These are phyloP conservation scores for Psephotus haematonotus DNA, from an alignment of 2,113 vertebrate species.

Conservation along the genomic window DNA sequence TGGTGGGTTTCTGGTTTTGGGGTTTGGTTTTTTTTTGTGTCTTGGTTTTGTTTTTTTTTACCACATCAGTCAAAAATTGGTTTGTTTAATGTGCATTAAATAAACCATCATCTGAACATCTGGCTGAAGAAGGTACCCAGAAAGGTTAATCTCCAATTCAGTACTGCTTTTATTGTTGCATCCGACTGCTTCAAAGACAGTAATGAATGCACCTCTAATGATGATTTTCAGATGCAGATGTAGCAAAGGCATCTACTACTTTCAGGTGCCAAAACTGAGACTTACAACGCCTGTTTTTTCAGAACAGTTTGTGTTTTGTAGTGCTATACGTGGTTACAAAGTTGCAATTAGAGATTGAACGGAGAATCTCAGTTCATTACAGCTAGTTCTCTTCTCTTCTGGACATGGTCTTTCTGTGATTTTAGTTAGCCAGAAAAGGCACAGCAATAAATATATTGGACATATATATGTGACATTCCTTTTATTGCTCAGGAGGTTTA, in stretches of 20 bases:
- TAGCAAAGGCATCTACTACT: background rate
- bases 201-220: background rate
- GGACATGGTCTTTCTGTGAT: background rate
- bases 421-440: background rate
- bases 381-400: background rate
- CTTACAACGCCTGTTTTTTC: background rate
- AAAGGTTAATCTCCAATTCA: constrained; percentile 21
- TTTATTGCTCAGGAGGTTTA: background rate
- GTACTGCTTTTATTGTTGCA: background rate
- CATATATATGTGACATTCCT: background rate
- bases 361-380: background rate
- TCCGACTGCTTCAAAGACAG: constrained; percentile 10
- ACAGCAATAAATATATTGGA: background rate
- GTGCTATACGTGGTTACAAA: background rate
- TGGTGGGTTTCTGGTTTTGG: background rate
- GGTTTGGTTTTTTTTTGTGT: background rate
- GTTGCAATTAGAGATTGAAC: background rate
- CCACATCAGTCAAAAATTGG: background rate
- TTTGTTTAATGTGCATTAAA: constrained; percentile 10
- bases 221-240: background rate
- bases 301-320: background rate
- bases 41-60: background rate
- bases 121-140: background rate
- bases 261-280: constrained; percentile 17
- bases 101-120: background rate